A percentile compares a stretch with the other conserved stretches of the same genome.
phyloP scores from a whole-genome alignment of 2,888 invertebrate species.

The Thereva nobilitata region DNA sequence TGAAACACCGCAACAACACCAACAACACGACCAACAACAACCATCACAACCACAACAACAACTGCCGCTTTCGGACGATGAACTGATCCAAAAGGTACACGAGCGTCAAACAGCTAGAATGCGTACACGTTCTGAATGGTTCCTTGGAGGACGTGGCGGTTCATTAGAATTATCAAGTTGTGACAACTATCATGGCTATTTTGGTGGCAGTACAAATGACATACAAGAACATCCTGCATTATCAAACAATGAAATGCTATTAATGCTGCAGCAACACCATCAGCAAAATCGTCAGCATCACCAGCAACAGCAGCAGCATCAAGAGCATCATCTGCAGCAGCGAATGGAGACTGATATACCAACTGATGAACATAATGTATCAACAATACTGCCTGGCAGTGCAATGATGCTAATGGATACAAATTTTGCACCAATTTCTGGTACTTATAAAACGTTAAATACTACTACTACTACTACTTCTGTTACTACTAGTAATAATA shows the following conservation, averaged over 20 bases:
- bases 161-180: conserved; percentile 50
- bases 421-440: conserved; percentile 51
- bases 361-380: neutral
- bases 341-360: conserved; percentile 42
- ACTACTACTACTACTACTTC: conserved; percentile 39
- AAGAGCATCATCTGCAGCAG: conserved; percentile 34
- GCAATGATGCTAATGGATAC: conserved; percentile 50
- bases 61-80: conserved; percentile 16
- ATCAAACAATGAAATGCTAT: conserved; percentile 45
- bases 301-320: conserved; percentile 45
- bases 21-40: conserved; percentile 14
- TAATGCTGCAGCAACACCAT: conserved; percentile 41
- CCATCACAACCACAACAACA: conserved; percentile 10
- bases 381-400: neutral
- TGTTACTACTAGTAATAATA: conserved; percentile 51
- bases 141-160: conserved; percentile 63
- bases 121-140: conserved; percentile 98
- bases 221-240: conserved; percentile 45
- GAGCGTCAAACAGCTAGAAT: conserved; percentile 95
- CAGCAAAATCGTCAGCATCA: conserved; percentile 41
- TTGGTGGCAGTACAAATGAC: conserved; percentile 46
- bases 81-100: conserved; percentile 70
- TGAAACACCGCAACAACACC: conserved; percentile 22
- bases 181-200: conserved; percentile 49
- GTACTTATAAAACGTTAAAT: conserved; percentile 50